phyloP scores from a whole-genome alignment of 2,113 vertebrate genomes.

The Phyllostomus discolor region DNA sequence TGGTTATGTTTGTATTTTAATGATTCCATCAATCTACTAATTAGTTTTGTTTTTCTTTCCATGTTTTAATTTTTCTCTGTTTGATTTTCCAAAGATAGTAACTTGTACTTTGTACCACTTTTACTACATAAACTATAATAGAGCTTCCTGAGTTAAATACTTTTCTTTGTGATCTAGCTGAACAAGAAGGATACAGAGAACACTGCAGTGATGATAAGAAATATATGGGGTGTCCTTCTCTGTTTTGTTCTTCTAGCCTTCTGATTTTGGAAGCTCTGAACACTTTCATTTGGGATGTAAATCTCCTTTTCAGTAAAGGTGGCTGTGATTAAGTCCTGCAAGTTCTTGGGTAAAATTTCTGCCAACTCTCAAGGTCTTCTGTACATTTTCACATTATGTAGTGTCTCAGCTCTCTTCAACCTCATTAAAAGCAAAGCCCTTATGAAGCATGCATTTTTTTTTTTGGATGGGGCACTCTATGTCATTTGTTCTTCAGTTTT shows the following conservation, averaged over 20 bases:
- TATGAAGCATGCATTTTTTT: background rate
- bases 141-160: background rate
- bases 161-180: slow-evolving; percentile 32
- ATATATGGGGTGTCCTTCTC: background rate
- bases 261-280: background rate
- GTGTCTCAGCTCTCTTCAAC: background rate
- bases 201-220: background rate
- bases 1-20: background rate
- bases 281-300: slow-evolving; percentile 36
- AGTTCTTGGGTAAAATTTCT: slow-evolving; percentile 11
- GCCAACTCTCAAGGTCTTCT: background rate
- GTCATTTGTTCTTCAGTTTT: background rate
- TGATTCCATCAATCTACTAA: background rate
- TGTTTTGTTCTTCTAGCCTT: background rate
- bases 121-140: background rate
- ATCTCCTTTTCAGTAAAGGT: slow-evolving; percentile 15
- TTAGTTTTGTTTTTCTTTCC: background rate
- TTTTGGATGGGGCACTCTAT: background rate
- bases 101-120: background rate
- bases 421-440: background rate
- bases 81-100: background rate
- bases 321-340: slow-evolving; percentile 16
- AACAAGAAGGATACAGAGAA: background rate
- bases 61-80: background rate
- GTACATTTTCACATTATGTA: slow-evolving; percentile 12